Conservation (phyloP, 2,888 invertebrate species). For the Calameuta pallipes region DNA sequence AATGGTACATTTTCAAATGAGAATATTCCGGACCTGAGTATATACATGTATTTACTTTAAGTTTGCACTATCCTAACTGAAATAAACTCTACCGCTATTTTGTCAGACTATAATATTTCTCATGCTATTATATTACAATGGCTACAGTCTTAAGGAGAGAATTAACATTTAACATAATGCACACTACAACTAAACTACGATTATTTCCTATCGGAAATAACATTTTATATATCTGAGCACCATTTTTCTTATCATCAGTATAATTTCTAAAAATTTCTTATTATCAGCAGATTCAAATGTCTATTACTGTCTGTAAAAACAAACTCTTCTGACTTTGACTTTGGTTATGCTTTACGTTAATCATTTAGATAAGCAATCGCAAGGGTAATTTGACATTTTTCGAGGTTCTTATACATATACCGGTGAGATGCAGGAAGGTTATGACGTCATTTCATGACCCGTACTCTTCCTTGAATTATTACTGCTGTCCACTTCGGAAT, state of each 20-base stretch:
- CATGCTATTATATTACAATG: background rate
- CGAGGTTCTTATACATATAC: background rate
- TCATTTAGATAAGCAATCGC: background rate
- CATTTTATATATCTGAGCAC: background rate
- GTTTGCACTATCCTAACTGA: background rate
- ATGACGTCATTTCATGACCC: background rate
- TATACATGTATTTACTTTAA: background rate
- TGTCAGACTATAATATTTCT: background rate
- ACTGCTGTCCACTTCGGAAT: slow-evolving; percentile 2
- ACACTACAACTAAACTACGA: background rate
- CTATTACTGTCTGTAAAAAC: background rate
- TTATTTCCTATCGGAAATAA: background rate
- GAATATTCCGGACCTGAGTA: background rate
- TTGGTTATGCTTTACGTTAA: background rate
- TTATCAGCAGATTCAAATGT: background rate
- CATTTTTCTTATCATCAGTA: background rate
- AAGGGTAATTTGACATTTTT: background rate
- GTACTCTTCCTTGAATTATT: background rate
- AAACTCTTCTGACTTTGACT: background rate
- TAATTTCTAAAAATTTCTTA: background rate
- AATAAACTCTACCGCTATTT: background rate
- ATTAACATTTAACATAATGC: background rate
- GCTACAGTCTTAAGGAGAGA: background rate
- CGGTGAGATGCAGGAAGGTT: background rate
- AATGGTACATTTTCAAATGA: background rate